phyloP scores from a whole-genome alignment of 2,797 vertebrate species.

The Siniperca undulata region DNA sequence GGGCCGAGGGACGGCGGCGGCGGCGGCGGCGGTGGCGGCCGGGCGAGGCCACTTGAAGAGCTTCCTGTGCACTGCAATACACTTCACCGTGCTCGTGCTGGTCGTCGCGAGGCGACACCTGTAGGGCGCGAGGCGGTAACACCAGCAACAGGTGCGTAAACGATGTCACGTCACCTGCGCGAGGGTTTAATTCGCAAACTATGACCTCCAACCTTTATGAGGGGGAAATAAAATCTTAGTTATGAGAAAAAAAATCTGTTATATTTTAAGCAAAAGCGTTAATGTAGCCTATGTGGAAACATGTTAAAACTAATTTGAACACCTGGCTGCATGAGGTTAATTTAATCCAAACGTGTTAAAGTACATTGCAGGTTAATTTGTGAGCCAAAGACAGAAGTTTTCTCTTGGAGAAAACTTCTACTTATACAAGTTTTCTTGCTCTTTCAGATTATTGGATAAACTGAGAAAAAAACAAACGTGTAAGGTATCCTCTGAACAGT shows the following conservation, averaged over 20 bases:
- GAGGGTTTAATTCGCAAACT: not conserved
- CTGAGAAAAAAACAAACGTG: not conserved
- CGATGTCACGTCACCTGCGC: conserved; percentile 20
- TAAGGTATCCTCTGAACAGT: not conserved
- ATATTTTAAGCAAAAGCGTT: not conserved
- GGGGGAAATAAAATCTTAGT: rapidly evolving
- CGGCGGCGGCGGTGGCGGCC: not conserved
- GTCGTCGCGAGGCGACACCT: conserved; percentile 90
- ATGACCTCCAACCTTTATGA: not conserved
- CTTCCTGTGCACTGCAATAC: conserved; percentile 86
- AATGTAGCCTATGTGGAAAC: not conserved
- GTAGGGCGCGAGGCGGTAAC: conserved; percentile 80
- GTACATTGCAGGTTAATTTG: not conserved
- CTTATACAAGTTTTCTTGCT: not conserved
- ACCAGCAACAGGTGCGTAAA: conserved; percentile 84
- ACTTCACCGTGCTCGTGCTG: conserved; percentile 89
- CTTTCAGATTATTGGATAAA: not conserved
- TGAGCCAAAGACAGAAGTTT: not conserved
- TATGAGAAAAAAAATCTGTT: not conserved
- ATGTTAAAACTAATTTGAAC: not conserved
- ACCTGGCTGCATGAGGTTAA: not conserved
- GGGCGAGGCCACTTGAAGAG: conserved; percentile 60
- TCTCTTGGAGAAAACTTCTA: not conserved
- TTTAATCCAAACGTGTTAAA: not conserved
- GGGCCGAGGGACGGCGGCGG: conserved; percentile 60